phyloP scores from a whole-genome alignment of 2,113 vertebrate genomes.

The Trichomycterus rosablanca region DNA sequence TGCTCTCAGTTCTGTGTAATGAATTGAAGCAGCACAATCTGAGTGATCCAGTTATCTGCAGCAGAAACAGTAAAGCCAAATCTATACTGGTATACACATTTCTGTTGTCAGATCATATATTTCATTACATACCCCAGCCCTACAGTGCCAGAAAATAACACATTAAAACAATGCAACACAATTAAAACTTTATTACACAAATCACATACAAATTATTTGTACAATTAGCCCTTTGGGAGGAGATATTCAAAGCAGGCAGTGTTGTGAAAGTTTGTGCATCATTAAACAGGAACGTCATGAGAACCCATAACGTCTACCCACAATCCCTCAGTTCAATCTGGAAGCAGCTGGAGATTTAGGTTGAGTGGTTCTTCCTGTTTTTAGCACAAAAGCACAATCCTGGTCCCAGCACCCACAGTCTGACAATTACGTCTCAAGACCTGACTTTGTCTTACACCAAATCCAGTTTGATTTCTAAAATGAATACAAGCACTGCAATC shows the following conservation, averaged over 20 bases:
- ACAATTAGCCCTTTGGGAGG: constrained; percentile 73
- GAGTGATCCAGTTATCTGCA: too few relatives aligned
- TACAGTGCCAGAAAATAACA: too few relatives aligned
- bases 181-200: constrained; percentile 61
- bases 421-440: constrained; percentile 45
- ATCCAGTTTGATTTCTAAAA: constrained; percentile 46
- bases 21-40: too few relatives aligned
- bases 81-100: too few relatives aligned
- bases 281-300: constrained; percentile 41
- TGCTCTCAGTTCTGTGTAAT: too few relatives aligned
- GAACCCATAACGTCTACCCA: background rate
- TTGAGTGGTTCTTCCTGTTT: constrained; percentile 30
- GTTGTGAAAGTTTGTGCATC: constrained; percentile 50
- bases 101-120: too few relatives aligned
- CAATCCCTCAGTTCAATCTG: constrained; percentile 1
- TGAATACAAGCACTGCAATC: constrained; percentile 40
- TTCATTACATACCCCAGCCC: too few relatives aligned
- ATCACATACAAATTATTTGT: constrained; percentile 56
- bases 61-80: too few relatives aligned
- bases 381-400: constrained; percentile 50
- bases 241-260: constrained; percentile 63
- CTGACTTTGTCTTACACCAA: constrained; percentile 38
- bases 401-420: constrained; percentile 34
- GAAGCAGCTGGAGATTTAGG: background rate
- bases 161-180: constrained; percentile 49